These are phyloP conservation scores for Nothura maculosa DNA, from an alignment of 2,797 vertebrate genomes.

Conservation along the genomic window DNA sequence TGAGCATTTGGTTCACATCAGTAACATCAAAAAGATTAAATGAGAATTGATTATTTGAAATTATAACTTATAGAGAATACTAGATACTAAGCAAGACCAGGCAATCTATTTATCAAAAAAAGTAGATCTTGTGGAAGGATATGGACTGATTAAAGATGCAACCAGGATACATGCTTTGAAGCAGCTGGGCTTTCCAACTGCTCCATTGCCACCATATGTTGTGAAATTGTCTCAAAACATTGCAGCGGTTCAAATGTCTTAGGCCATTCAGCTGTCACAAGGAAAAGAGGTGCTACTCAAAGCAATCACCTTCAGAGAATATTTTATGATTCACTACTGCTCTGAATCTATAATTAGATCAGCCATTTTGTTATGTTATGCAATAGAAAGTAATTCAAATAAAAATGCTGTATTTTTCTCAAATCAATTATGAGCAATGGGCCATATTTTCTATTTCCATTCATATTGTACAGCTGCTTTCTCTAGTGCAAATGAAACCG, in stretches of 20 bases:
- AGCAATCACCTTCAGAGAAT: not conserved
- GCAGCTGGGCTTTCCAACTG: conserved; percentile 36
- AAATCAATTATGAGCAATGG: not conserved
- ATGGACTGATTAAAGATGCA: conserved; percentile 27
- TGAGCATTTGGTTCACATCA: not conserved
- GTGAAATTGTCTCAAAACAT: conserved; percentile 43
- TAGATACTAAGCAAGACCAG: not conserved
- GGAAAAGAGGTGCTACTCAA: not conserved
- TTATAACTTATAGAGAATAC: not conserved
- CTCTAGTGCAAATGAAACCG: not conserved
- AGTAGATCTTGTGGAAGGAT: conserved; percentile 38
- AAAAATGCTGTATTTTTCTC: not conserved
- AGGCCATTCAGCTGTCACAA: not conserved
- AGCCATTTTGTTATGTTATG: not conserved
- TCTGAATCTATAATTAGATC: not conserved
- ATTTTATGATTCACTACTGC: not conserved
- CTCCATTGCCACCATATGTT: conserved; percentile 57
- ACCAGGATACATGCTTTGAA: conserved; percentile 26
- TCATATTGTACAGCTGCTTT: not conserved
- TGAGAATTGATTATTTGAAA: not conserved
- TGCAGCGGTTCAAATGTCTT: not conserved
- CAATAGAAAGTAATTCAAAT: not conserved
- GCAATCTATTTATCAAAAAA: not conserved
- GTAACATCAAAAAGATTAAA: not conserved
- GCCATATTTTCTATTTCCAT: not conserved